Evolutionary conservation across 1,140 invertebrate species (phyloP).

Genomic region (Ostrea denselamellosa): DNA sequence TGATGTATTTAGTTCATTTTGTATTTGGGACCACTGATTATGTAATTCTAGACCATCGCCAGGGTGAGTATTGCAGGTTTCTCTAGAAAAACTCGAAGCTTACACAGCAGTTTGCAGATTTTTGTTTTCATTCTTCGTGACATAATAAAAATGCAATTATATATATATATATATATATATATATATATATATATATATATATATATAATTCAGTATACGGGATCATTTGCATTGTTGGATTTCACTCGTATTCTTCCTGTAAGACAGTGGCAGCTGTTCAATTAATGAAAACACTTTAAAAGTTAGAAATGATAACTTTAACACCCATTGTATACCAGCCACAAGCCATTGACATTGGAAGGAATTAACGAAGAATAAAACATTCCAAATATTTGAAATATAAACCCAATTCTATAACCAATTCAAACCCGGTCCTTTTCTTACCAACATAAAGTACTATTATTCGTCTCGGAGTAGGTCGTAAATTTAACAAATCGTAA

Average conservation of each 20-base stretch:
- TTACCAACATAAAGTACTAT: background rate
- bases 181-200: too few species aligned
- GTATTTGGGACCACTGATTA: slow-evolving; percentile 12
- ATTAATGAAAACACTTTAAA: background rate
- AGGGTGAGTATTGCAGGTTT: slow-evolving; percentile 2
- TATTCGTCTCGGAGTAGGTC: background rate
- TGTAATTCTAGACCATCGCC: slow-evolving; percentile 1
- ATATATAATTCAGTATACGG: too few species aligned
- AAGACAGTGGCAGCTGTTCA: background rate
- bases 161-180: too few species aligned
- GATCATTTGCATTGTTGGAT: background rate
- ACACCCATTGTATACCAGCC: background rate
- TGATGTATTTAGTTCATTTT: background rate
- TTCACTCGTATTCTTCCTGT: background rate
- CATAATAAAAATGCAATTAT: too few species aligned
- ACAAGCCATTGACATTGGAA: background rate
- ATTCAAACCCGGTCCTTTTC: background rate
- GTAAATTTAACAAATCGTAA: slow-evolving; percentile 3
- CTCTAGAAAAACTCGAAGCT: background rate
- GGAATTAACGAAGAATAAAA: background rate
- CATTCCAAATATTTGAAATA: background rate
- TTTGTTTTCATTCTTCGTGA: background rate
- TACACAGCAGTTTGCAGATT: background rate
- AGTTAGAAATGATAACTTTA: background rate
- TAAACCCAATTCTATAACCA: slow-evolving; percentile 1